Percentiles rank a stretch among this genome's conserved stretches.
These are phyloP conservation scores for Pogoniulus pusillus DNA, from an alignment of 2,797 vertebrate genomes.

Conservation along the genomic window DNA sequence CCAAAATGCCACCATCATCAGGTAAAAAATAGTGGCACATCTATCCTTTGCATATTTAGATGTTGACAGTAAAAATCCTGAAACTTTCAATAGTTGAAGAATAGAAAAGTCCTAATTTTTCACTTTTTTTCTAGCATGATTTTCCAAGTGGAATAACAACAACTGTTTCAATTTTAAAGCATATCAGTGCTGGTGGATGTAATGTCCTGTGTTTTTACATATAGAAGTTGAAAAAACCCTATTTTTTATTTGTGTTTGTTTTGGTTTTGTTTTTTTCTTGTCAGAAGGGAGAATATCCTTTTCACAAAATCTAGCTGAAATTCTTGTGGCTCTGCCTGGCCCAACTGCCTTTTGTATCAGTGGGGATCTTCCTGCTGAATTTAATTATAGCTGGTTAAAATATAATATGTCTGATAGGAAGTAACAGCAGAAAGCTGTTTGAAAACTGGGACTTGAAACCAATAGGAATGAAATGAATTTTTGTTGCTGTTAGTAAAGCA, in stretches of 20 bases:
- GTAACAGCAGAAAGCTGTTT: not conserved
- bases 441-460: not conserved
- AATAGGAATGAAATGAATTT: not conserved
- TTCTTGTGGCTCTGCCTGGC: not conserved
- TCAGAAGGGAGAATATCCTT: not conserved
- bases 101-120: not conserved
- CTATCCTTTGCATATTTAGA: not conserved
- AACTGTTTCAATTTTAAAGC: not conserved
- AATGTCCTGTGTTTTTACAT: not conserved
- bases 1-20: not conserved
- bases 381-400: slow-evolving; percentile 13
- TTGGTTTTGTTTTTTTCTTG: no score
- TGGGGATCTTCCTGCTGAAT: slow-evolving; percentile 16
- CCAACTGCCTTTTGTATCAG: not conserved
- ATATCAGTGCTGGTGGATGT: not conserved
- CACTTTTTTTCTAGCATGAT: not conserved
- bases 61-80: not conserved
- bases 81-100: not conserved
- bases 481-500: not conserved
- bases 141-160: not conserved
- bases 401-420: not conserved
- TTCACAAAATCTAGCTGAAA: not conserved
- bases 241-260: not conserved
- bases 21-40: not conserved
- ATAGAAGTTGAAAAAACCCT: not conserved